Conservation (phyloP, 2,888 invertebrate species). For the Hirtodrosophila duncani region DNA sequence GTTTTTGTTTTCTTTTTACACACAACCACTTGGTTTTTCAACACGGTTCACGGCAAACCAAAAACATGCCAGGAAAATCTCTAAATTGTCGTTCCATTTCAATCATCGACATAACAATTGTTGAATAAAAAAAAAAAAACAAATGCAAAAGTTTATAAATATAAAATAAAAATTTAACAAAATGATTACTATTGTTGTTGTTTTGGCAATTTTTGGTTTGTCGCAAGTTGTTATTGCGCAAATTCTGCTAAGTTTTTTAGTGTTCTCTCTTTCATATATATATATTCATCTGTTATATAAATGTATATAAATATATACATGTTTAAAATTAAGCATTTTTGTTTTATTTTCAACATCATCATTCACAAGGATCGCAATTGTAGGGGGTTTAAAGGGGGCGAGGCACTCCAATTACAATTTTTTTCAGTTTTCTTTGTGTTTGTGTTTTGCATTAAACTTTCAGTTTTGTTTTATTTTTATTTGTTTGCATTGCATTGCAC, state of each 20-base stretch:
- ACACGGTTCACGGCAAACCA: constrained; percentile 58
- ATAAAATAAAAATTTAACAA: not conserved
- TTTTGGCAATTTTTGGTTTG: constrained; percentile 21
- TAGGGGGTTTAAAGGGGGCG: no score
- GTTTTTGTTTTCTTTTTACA: constrained; percentile 31
- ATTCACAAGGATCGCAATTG: no score
- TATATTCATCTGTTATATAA: not conserved
- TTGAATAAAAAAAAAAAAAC: constrained; percentile 5
- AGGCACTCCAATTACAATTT: no score
- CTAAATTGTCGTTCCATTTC: not conserved
- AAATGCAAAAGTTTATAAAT: not conserved
- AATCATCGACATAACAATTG: not conserved
- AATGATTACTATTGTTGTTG: not conserved
- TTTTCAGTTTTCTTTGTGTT: not conserved
- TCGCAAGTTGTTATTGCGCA: constrained; percentile 21
- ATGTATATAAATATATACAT: constrained; percentile 5
- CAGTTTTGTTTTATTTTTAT: constrained; percentile 1
- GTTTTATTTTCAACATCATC: no score
- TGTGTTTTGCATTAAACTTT: constrained; percentile 2
- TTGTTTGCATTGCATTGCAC: not conserved
- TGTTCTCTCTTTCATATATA: constrained; percentile 15
- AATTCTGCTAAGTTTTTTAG: constrained; percentile 3
- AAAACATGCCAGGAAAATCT: not conserved
- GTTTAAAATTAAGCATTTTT: not conserved
- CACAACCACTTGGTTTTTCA: constrained; percentile 50